Evolutionary conservation across 2,797 vertebrate species (phyloP), one percentile per base, ranked within the genome.

Genomic region (Champsocephalus gunnari): DNA sequence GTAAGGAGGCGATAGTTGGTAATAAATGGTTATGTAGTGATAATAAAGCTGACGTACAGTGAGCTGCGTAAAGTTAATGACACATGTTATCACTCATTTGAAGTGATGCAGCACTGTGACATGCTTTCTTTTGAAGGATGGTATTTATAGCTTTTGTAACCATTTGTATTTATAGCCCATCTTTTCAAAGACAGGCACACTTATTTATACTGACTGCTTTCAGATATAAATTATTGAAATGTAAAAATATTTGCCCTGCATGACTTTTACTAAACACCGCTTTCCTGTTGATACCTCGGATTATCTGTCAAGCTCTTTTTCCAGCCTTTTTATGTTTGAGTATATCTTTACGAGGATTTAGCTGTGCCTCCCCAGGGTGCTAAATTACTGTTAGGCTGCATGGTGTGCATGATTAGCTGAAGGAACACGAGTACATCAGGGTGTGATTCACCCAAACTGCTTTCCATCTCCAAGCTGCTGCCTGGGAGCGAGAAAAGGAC

Each of bases 371-470:
- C 72, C 69, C 9, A 12, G 56, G 81, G 59, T 70, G 75, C 72
- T 74, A 62, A 69, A 82, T 82, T 71, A 87, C 77, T 12, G 66
- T 71, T 49, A 63, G 72, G 51, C 76, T 56, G 77, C 61, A 14
- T 44, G 70, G 55, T 60, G 70, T 43, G 62, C 70, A 75, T 57
- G 73, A 88, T 89, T 69, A 81, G 66, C 70, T 53, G 79, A 75
- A 56, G 71, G 51, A 77, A 68, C 59, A 57, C 56, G 48, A 83
- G 85, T 57, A 72, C 59, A 66, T 49, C 34, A 6, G 71, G 41
- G 50, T 67, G 71, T 59, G 66, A 87, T 80, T 81, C 76, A 79
- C 80, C 66, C 75, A 83, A 80, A 77, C 66, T 74, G 78, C 61
- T 81, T 70, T 60, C 14, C 50, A 68, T 70, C 57, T 66, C 48